Conservation (phyloP, 2,888 invertebrate species). For the Drosophila setosimentum region DNA sequence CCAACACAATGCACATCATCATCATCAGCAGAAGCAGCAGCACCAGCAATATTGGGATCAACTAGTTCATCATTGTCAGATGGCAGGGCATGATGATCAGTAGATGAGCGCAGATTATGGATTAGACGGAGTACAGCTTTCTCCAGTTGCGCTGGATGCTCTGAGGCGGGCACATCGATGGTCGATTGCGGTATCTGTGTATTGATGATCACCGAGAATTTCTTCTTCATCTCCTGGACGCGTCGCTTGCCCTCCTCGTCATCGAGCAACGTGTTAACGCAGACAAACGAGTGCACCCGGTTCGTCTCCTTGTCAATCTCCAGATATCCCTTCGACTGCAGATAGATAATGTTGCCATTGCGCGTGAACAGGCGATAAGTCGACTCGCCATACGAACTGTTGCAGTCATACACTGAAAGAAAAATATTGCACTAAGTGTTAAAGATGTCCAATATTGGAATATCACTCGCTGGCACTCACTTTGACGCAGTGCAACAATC, state of each 20-base stretch:
- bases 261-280: slow-evolving; percentile 92
- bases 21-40: slow-evolving; percentile 24
- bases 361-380: slow-evolving; percentile 93
- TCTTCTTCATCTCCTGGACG: slow-evolving; percentile 92
- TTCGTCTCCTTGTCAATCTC: slow-evolving; percentile 92
- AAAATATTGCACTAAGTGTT: neutral
- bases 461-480: slow-evolving; percentile 85
- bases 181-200: slow-evolving; percentile 85
- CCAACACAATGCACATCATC: slow-evolving; percentile 10
- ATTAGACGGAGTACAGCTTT: slow-evolving; percentile 90
- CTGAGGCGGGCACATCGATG: slow-evolving; percentile 86
- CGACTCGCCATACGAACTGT: slow-evolving; percentile 93
- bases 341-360: slow-evolving; percentile 93
- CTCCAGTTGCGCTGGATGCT: slow-evolving; percentile 90
- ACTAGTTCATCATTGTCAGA: slow-evolving; percentile 26
- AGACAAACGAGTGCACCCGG: slow-evolving; percentile 93
- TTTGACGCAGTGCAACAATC: slow-evolving; percentile 93
- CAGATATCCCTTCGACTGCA: slow-evolving; percentile 93
- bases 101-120: slow-evolving; percentile 85
- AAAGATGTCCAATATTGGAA: neutral
- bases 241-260: slow-evolving; percentile 90
- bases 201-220: slow-evolving; percentile 90
- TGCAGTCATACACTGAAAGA: slow-evolving; percentile 91
- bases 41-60: slow-evolving; percentile 23
- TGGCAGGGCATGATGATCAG: slow-evolving; percentile 45